Percentiles rank a stretch among this genome's conserved stretches.
Conservation (phyloP, 2,888 invertebrate species). For the Herminia tarsipennalis region DNA sequence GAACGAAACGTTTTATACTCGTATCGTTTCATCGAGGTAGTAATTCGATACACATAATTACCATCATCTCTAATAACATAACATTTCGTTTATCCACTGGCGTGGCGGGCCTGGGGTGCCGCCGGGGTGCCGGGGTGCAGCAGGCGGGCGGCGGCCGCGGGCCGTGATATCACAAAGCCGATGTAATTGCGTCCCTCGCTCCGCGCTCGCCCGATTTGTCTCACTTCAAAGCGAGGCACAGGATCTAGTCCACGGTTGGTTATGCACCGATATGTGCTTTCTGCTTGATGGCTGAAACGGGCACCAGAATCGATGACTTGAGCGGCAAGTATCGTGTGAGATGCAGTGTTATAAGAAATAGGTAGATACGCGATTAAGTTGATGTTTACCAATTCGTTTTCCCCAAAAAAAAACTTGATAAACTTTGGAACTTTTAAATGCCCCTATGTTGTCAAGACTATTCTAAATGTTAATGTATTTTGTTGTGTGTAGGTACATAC, state of each 20-base stretch:
- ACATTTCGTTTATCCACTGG: conserved; percentile 13
- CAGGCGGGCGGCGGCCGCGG: conserved; percentile 16
- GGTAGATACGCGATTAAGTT: no score
- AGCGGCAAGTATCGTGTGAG: no score
- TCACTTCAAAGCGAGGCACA: conserved; percentile 25
- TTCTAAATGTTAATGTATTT: no score
- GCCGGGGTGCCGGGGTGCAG: background rate
- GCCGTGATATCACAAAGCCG: conserved; percentile 40
- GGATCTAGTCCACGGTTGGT: conserved; percentile 1
- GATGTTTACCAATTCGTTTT: no score
- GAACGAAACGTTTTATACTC: background rate
- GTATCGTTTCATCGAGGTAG: conserved; percentile 18
- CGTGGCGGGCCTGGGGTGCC: background rate
- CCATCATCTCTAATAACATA: conserved; percentile 13
- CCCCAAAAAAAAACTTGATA: no score
- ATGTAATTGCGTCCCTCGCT: conserved; percentile 29
- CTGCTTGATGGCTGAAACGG: background rate
- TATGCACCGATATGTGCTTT: background rate
- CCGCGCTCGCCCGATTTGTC: conserved; percentile 12
- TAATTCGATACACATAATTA: conserved; percentile 23
- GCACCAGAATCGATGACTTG: no score
- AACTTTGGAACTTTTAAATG: no score
- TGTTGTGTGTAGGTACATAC: no score
- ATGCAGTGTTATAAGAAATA: no score
- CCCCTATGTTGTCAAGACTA: no score